Base-by-base conservation (phyloP, 1,140 invertebrate species). In the Chironomus striatipennis region DNA sequence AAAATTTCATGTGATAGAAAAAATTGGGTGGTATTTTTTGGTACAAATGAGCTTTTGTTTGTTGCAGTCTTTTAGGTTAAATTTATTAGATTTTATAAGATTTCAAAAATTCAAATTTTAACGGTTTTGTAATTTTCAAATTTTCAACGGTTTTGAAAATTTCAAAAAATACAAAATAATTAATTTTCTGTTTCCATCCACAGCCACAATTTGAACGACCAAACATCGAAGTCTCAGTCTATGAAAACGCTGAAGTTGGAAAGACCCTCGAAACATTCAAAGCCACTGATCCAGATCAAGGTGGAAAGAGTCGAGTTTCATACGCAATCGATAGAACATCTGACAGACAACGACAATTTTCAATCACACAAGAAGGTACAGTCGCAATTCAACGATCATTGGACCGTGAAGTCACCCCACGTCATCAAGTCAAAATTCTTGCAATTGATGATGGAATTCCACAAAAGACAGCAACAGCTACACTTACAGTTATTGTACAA, bases 391-490 rank as follows among this genome's bases (percentile, higher is more conserved):
- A 97, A 81, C 87, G 94, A 70, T 91, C 90, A 9, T 84, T 97
- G 17, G 94, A 96, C 81, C 86, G 96, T 75, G 93, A 97, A 84
- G 92, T 96, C 78, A 95, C 93, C 3, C 94, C 95, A 0, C 84
- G 95, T 72, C 95, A 97, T 88, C 94, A 96, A 85, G 92, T 97
- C 1, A 96, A 96, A 87, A 97, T 98, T 76, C 85, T 97, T 78
- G 96, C 95, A 0, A 96, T 97, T 79, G 96, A 98, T 81, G 95
- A 98, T 83, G 96, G 95, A 20, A 89, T 93, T 17, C 96, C 96
- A 8, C 90, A 95, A 0, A 93, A 95, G 84, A 98, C 96, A 6
- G 96, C 97, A 4, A 98, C 96, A 1, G 96, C 96, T 0, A 98
- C 95, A 1, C 84, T 99, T 17, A 96, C 94, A 0, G 94, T 98